Evolutionary conservation across 2,888 invertebrate genomes (phyloP), one percentile per base, ranked within the genome.

Genomic region (Vannuccia rotundouncinata): DNA sequence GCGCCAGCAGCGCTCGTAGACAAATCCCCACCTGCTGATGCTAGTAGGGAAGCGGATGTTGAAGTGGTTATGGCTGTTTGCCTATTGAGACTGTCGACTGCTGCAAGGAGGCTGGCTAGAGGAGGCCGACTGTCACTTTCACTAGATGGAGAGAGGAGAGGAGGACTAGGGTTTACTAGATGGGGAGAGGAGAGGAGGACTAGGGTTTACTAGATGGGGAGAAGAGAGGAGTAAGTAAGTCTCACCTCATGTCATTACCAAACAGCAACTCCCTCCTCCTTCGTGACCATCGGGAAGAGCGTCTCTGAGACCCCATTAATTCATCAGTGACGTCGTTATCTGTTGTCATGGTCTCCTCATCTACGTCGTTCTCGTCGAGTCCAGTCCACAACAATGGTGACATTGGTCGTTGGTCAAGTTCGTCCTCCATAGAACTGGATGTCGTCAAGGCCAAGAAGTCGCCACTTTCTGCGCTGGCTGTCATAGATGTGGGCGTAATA

Each of bases 301-400:
- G 45, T 45, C 45, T 77, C 1, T 2, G 17, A 1, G 77, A 45
- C 25, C 27, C 31, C n/a, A 77, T 5, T 17, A 31, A 27, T 1
- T 30, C 59, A n/a, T 77, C 77, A 27, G 45, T 77, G n/a, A 77
- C 77, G 28, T 77, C 77, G 31, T 31, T 31, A 27, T 77, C 77
- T 10, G 45, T 31, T 30, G 31, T 77, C 77, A 77, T 77, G 5
- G 30, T 77, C 59, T 77, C 77, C 30, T 77, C 77, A n/a, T 77
- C 77, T 27, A 77, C 59, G 45, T 77, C 77, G 28, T 77, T 25
- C 27, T 77, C 77, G 25, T 77, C 77, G 1, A 45, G 45, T 5
- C 10, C 17, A 17, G 5, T 45, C 45, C 45, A 45, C 10, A 45
- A 17, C 10, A 17, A 17, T 13, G 45, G 45, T 5, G 45, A 45